Base-by-base conservation (phyloP, 2,113 vertebrate genomes). In the Myodes glareolus region DNA sequence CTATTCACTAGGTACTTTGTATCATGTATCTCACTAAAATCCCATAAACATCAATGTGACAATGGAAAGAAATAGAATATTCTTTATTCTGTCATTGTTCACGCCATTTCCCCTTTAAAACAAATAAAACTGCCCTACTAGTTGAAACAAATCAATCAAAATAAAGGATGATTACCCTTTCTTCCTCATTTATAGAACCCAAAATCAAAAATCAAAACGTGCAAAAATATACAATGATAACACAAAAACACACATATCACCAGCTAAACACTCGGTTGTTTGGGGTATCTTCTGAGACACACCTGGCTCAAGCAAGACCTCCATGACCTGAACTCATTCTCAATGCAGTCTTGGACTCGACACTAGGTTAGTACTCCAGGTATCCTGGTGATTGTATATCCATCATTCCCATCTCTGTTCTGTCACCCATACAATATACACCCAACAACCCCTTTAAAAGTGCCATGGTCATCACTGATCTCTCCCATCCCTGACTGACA, bases 141-240 rank as follows among this genome's bases (percentile, higher is more conserved):
- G 52, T 58, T 42, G 68, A 72, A 72, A 21, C 47, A 95, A 76
- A 86, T 58, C 81, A 96, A 91, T 90, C 63, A 89, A 93, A 88
- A 92, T 25, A 63, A 73, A 61, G 70, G 81, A 80, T 39, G 6
- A 31, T 23, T 61, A n/a, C 14, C 36, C 29, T 3, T 65, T 36
- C 58, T n/a, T 87, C 19, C 29, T 77, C 45, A 63, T 72, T 94
- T 73, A 94, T 77, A 47, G 50, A 91, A 85, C 31, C 8, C 88
- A 94, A 88, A 42, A 82, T 55, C 67, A 94, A 90, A 94, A 27
- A 87, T 47, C 85, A 87, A 7, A 91, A 91, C 23, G 42, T 94
- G 16, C 8, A 95, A 3, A 29, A 92, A 39, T 29, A n/a, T 7
- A 1, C 25, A 31, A 39, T 78, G 92, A 36, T 42, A 12, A 39